Evolutionary conservation across 2,888 invertebrate species (phyloP).

Genomic region (Mantis religiosa): DNA sequence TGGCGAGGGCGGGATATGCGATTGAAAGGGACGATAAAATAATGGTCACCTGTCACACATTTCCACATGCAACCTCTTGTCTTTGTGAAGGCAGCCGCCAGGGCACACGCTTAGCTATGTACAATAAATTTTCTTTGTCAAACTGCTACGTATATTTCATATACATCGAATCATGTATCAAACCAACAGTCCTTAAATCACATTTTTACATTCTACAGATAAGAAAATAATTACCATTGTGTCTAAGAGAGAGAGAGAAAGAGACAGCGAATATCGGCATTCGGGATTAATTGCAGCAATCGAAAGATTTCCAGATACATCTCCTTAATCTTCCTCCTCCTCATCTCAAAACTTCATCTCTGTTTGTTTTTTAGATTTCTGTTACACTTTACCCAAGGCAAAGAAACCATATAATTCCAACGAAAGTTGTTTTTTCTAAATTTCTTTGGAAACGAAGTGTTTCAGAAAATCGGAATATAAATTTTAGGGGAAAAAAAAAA

Average conservation of each 20-base stretch:
- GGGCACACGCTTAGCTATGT: neutral
- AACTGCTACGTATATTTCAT: neutral
- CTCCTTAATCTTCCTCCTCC: too few relatives aligned
- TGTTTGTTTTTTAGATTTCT: too few relatives aligned
- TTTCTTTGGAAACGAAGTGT: too few relatives aligned
- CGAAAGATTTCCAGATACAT: too few relatives aligned
- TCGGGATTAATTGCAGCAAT: too few relatives aligned
- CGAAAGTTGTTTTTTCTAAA: too few relatives aligned
- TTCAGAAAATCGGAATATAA: too few relatives aligned
- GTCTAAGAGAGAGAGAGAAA: neutral
- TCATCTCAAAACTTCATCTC: too few relatives aligned
- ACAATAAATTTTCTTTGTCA: neutral
- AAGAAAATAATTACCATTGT: neutral
- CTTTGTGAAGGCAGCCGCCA: neutral
- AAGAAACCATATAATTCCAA: too few relatives aligned
- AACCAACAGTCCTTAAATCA: neutral
- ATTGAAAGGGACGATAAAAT: constrained; percentile 15
- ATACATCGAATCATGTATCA: neutral
- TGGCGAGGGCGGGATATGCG: neutral
- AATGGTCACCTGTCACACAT: constrained; percentile 8
- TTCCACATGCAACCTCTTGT: neutral
- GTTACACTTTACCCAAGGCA: too few relatives aligned
- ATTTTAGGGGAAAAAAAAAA: too few relatives aligned
- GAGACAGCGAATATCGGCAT: neutral
- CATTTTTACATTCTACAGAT: neutral